Conservation (phyloP, 1,140 invertebrate species). For the Drosophila persimilis region DNA sequence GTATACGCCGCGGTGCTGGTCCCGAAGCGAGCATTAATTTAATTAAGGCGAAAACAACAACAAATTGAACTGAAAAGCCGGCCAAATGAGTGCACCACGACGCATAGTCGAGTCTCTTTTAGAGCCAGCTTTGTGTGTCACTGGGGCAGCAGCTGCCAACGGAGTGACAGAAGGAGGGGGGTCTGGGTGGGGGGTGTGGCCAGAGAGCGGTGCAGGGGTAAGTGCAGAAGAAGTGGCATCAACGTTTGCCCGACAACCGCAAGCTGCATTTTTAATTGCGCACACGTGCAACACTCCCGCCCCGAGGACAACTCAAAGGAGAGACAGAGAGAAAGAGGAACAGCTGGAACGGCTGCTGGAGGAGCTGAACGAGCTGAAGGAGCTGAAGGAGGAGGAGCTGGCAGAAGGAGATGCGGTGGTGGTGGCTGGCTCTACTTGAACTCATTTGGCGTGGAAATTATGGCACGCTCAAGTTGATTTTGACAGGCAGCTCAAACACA, state of each 20-base stretch:
- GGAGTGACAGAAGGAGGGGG: constrained; percentile 25
- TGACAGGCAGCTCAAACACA: constrained; percentile 59
- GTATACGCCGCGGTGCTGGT: constrained; percentile 51
- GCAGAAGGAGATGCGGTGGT: constrained; percentile 26
- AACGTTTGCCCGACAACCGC: constrained; percentile 65
- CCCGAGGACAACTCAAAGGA: constrained; percentile 23
- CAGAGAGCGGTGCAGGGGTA: neutral
- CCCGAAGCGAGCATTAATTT: constrained; percentile 70
- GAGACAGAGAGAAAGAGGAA: neutral
- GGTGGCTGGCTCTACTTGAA: constrained; percentile 65
- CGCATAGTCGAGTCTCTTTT: constrained; percentile 44
- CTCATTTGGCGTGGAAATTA: constrained; percentile 76
- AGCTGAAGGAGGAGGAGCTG: constrained; percentile 15
- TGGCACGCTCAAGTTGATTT: constrained; percentile 75
- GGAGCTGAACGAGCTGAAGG: neutral
- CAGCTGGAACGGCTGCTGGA: neutral
- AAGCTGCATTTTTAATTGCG: constrained; percentile 80
- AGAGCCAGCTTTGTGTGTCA: constrained; percentile 67
- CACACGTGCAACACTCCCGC: constrained; percentile 62
- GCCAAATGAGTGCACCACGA: constrained; percentile 51
- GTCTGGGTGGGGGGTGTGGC: neutral
- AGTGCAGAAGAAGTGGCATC: constrained; percentile 1
- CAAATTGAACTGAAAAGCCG: constrained; percentile 57
- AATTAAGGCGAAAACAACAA: constrained; percentile 64
- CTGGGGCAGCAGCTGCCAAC: constrained; percentile 56